Conservation (phyloP, 2,113 vertebrate species). For the Brachyhypopomus gauderio region DNA sequence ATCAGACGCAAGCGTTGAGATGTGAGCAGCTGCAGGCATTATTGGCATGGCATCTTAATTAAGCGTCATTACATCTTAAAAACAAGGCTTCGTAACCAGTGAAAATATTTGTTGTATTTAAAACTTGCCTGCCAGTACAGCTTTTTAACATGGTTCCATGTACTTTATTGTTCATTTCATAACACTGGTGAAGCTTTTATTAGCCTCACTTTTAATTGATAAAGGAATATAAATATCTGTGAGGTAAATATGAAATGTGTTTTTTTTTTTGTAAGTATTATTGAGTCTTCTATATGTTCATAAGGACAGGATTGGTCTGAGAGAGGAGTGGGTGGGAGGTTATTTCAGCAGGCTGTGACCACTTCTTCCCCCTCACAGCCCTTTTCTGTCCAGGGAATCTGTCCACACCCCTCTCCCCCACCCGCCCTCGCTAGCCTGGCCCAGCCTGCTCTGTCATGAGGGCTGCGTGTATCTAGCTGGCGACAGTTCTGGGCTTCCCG, state of each 20-base stretch:
- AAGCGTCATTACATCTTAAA: no score
- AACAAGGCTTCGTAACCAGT: no score
- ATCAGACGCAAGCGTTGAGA: no score
- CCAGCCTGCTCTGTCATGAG: not conserved
- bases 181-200: no score
- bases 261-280: not conserved
- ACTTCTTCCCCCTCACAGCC: constrained; percentile 18
- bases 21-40: not conserved
- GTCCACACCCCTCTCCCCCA: not conserved
- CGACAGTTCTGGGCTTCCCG: not conserved
- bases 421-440: not conserved
- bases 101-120: not conserved
- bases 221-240: no score
- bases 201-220: no score
- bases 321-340: not conserved
- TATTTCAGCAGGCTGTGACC: not conserved
- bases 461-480: not conserved
- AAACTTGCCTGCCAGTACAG: no score
- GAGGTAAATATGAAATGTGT: no score
- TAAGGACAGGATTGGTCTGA: no score
- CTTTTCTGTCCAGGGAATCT: not conserved
- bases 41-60: no score
- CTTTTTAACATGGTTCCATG: no score
- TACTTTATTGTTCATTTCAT: no score
- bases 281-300: not conserved